Evolutionary conservation across 2,797 vertebrate species (phyloP).

Genomic region (Myotis vivesi): DNA sequence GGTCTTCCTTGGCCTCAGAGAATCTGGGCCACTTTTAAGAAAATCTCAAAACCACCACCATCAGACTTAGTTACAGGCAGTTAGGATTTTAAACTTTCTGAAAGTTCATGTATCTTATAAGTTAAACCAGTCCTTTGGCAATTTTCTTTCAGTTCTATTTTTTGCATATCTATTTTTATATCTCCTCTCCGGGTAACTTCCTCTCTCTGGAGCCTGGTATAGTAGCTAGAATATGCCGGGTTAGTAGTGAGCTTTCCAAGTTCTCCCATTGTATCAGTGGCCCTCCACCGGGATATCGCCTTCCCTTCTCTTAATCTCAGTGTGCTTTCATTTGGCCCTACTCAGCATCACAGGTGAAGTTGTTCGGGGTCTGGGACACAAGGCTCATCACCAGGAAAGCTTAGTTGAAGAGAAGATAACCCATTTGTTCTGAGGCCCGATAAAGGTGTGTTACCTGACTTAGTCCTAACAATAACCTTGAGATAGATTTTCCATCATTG

Average conservation of each 20-base stretch:
- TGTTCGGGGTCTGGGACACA: neutral
- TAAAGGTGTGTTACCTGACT: neutral
- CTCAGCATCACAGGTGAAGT: neutral
- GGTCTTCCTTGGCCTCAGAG: neutral
- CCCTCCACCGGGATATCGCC: neutral
- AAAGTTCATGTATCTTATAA: neutral
- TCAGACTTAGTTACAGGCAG: neutral
- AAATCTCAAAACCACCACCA: neutral
- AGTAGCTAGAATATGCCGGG: neutral
- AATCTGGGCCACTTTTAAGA: neutral
- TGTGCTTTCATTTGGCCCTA: neutral
- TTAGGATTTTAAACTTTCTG: slow-evolving; percentile 33
- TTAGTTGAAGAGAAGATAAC: neutral
- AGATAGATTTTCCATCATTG: neutral
- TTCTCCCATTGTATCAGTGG: neutral
- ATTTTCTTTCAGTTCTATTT: slow-evolving; percentile 33
- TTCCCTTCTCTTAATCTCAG: neutral
- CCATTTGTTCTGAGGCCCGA: neutral
- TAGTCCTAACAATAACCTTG: neutral
- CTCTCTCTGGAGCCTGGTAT: neutral
- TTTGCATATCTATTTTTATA: slow-evolving; percentile 32
- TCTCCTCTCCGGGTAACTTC: neutral
- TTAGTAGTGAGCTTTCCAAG: neutral
- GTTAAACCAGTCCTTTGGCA: neutral
- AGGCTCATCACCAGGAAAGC: neutral